Evolutionary conservation across 1,140 invertebrate species (phyloP).

Genomic region (Octopus bimaculoides): DNA sequence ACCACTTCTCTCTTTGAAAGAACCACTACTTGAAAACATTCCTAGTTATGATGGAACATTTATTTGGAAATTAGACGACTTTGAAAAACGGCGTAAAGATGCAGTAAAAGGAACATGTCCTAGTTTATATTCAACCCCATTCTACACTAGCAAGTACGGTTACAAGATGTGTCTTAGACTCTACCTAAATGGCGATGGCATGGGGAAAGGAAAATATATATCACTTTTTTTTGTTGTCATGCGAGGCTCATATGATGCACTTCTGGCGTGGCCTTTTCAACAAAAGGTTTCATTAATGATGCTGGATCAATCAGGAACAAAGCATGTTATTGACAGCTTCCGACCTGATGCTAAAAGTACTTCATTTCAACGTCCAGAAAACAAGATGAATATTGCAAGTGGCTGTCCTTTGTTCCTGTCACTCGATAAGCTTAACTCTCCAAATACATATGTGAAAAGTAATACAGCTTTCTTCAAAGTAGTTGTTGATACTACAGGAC

Average conservation of each 20-base stretch:
- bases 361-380: slow-evolving; percentile 48
- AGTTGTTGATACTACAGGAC: slow-evolving; percentile 39
- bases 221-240: slow-evolving; percentile 56
- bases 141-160: slow-evolving; percentile 48
- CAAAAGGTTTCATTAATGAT: slow-evolving; percentile 50
- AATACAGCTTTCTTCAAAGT: slow-evolving; percentile 53
- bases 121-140: slow-evolving; percentile 50
- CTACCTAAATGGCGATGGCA: slow-evolving; percentile 73
- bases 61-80: slow-evolving; percentile 49
- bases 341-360: slow-evolving; percentile 45
- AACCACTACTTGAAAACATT: background rate
- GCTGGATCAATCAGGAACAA: slow-evolving; percentile 43
- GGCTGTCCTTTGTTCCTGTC: slow-evolving; percentile 54
- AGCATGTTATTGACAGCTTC: slow-evolving; percentile 51
- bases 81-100: slow-evolving; percentile 38
- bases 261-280: slow-evolving; percentile 52
- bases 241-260: slow-evolving; percentile 48
- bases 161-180: slow-evolving; percentile 82
- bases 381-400: slow-evolving; percentile 55
- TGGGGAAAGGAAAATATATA: slow-evolving; percentile 51
- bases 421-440: slow-evolving; percentile 37
- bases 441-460: slow-evolving; percentile 48
- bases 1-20: background rate
- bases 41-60: slow-evolving; percentile 47
- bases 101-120: slow-evolving; percentile 44